A percentile compares a stretch with the other conserved stretches of the same genome.
These are phyloP conservation scores for Halichoerus grypus DNA, from an alignment of 2,113 vertebrate genomes.

Conservation along the genomic window DNA sequence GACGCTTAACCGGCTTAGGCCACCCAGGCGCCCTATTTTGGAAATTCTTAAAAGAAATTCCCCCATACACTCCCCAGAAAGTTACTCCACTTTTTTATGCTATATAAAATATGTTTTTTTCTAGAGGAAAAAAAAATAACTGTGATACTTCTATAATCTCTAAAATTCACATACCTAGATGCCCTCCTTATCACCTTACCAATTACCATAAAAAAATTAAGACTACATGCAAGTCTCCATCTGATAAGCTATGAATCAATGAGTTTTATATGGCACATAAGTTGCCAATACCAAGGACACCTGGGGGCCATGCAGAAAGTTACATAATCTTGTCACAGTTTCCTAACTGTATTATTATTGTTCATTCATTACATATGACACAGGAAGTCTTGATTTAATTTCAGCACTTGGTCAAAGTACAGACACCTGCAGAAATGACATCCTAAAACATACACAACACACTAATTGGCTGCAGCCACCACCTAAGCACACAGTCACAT, in stretches of 20 bases:
- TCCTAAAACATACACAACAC: background rate
- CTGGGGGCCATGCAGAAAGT: background rate
- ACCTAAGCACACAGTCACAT: background rate
- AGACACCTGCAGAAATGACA: background rate
- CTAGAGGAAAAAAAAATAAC: background rate
- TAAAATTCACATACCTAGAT: background rate
- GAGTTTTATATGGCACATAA: background rate
- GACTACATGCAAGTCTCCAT: background rate
- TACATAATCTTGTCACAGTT: background rate
- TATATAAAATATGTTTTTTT: background rate
- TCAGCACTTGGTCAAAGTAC: background rate
- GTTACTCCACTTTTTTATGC: background rate
- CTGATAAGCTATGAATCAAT: background rate
- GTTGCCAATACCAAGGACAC: background rate
- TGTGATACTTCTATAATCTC: background rate
- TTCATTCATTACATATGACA: background rate
- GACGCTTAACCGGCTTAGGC: background rate
- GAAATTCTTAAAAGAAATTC: background rate
- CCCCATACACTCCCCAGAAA: background rate
- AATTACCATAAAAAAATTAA: constrained; percentile 30
- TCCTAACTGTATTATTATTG: background rate
- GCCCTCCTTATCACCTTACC: background rate
- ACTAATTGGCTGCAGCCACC: background rate
- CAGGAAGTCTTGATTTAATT: background rate
- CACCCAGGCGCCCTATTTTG: background rate